A percentile compares a stretch with the other conserved stretches of the same genome.
These are phyloP conservation scores for Ceryle rudis DNA, from an alignment of 2,797 vertebrate species.

Conservation along the genomic window DNA sequence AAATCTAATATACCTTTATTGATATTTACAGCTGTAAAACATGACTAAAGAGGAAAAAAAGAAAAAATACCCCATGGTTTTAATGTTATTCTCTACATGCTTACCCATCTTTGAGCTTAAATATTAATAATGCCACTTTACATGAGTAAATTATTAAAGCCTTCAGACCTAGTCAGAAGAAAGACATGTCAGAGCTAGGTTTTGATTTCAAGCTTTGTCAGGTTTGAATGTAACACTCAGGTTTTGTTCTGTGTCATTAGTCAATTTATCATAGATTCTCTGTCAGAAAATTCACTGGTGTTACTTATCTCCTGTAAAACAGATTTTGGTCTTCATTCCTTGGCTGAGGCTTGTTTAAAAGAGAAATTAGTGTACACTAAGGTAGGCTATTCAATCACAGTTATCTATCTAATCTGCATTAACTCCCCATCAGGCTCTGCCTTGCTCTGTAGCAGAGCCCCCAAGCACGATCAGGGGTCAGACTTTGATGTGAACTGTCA, in stretches of 20 bases:
- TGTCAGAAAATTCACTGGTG: neutral
- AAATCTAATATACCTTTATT: neutral
- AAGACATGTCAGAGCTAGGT: neutral
- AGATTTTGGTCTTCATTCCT: neutral
- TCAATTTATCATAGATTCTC: neutral
- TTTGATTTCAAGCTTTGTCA: slow-evolving; percentile 57
- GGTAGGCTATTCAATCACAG: neutral
- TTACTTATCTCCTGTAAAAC: neutral
- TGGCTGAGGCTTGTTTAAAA: neutral
- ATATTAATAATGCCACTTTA: slow-evolving; percentile 48
- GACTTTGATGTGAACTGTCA: neutral
- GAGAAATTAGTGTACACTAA: neutral
- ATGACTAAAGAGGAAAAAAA: neutral
- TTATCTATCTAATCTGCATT: neutral
- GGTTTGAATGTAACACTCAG: slow-evolving; percentile 19
- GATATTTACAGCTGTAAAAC: slow-evolving; percentile 4
- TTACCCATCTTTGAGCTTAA: neutral
- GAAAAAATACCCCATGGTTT: neutral
- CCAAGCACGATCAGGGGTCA: neutral
- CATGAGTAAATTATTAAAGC: slow-evolving; percentile 44
- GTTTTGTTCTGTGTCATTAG: slow-evolving; percentile 31
- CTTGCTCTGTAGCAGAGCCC: neutral
- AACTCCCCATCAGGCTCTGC: neutral
- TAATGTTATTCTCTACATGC: slow-evolving; percentile 22
- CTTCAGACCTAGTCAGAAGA: slow-evolving; percentile 14